phyloP scores from a whole-genome alignment of 2,888 invertebrate genomes.

The Thymelicus acteon region DNA sequence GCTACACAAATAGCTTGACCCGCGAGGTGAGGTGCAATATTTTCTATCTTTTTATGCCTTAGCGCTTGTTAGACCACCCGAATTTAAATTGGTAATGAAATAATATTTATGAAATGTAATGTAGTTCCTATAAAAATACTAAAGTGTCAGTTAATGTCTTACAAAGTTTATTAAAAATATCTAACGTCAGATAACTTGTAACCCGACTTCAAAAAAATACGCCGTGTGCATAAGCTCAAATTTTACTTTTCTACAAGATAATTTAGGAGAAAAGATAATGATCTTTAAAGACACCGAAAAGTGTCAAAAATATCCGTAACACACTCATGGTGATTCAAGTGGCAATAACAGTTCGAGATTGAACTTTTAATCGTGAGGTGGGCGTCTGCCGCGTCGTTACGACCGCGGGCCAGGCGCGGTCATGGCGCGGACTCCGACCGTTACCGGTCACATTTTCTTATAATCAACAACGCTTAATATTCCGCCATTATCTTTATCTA shows the following conservation, averaged over 20 bases:
- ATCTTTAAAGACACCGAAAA: neutral
- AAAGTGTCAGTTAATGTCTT: neutral
- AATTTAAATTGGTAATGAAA: neutral
- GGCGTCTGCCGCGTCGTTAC: conserved; percentile 66
- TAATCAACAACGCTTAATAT: conserved; percentile 4
- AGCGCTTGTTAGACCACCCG: neutral
- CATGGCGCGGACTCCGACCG: neutral
- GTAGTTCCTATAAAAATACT: neutral
- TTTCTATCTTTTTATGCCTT: neutral
- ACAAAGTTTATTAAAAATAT: neutral
- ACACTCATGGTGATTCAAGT: neutral
- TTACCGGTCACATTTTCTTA: conserved; percentile 4
- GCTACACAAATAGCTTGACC: conserved; percentile 3
- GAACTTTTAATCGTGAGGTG: conserved; percentile 61
- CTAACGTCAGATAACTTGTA: neutral
- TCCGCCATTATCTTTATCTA: neutral
- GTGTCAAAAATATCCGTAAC: neutral
- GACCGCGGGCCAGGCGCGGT: neutral
- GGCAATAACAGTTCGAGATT: conserved; percentile 39
- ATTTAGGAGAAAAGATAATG: too few species aligned
- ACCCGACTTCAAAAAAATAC: too few species aligned
- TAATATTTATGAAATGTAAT: neutral
- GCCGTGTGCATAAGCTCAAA: too few species aligned
- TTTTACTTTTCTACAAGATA: too few species aligned
- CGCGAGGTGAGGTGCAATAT: neutral